A percentile compares a stretch with the other conserved stretches of the same genome.
These are phyloP conservation scores for Agrenia bidenticulata DNA, from an alignment of 2,888 invertebrate species.

Conservation along the genomic window DNA sequence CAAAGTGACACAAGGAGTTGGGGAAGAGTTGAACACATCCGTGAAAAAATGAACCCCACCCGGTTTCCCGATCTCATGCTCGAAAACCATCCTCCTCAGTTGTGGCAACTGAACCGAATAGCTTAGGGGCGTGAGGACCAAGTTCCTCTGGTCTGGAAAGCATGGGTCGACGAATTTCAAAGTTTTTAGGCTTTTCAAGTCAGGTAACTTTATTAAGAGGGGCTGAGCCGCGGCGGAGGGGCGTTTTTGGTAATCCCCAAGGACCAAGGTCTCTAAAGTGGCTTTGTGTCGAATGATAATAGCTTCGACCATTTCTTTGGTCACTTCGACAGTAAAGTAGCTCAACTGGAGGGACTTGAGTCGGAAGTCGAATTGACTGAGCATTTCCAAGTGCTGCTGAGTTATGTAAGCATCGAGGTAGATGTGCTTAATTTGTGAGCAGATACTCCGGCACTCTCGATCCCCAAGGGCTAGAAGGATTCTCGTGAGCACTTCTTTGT, in stretches of 20 bases:
- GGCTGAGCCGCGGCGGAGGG: constrained; percentile 24
- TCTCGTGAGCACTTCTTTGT: constrained; percentile 35
- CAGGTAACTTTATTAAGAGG: constrained; percentile 25
- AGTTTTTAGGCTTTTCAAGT: constrained; percentile 23
- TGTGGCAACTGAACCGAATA: constrained; percentile 30
- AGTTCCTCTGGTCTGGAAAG: constrained; percentile 38
- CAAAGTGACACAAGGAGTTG: constrained; percentile 25
- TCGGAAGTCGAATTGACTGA: constrained; percentile 33
- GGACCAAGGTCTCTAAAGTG: constrained; percentile 25
- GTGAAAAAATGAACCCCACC: constrained; percentile 36
- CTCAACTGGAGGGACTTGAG: constrained; percentile 34
- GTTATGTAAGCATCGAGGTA: constrained; percentile 36
- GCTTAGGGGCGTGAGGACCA: constrained; percentile 32
- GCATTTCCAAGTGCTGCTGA: constrained; percentile 34
- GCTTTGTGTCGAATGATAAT: constrained; percentile 24
- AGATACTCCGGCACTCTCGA: constrained; percentile 27
- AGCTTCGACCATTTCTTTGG: constrained; percentile 26
- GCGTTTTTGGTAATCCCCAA: constrained; percentile 42
- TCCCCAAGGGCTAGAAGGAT: constrained; percentile 32
- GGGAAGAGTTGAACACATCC: constrained; percentile 33
- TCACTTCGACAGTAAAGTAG: constrained; percentile 36
- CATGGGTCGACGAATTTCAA: constrained; percentile 35
- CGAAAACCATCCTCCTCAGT: constrained; percentile 27
- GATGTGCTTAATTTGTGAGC: constrained; percentile 31
- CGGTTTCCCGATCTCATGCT: constrained; percentile 38